Conservation (phyloP, 2,888 invertebrate species). For the Erynnis tages region DNA sequence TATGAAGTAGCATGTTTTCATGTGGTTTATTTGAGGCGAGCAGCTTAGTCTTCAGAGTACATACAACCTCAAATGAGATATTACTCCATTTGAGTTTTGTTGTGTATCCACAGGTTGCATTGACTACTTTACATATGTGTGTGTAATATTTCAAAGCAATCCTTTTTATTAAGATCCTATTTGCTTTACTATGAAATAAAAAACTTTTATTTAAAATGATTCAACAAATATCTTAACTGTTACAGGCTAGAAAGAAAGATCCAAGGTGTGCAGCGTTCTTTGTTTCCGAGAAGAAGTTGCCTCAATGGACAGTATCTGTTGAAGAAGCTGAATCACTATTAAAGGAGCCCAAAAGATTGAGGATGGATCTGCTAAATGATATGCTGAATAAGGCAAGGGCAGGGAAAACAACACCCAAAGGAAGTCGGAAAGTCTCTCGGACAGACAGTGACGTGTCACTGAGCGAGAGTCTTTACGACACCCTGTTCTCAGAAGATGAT, state of each 20-base stretch:
- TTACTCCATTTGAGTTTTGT: too few species aligned
- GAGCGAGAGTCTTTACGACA: conserved; percentile 74
- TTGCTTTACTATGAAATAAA: too few species aligned
- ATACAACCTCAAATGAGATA: too few species aligned
- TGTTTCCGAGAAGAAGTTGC: conserved; percentile 75
- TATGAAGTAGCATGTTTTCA: too few species aligned
- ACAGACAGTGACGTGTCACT: conserved; percentile 71
- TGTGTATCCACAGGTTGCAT: too few species aligned
- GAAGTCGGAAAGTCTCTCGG: conserved; percentile 57
- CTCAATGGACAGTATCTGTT: conserved; percentile 87
- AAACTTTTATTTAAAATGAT: too few species aligned
- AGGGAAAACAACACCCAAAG: conserved; percentile 47
- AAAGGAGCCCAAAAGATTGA: conserved; percentile 76
- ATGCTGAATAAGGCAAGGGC: conserved; percentile 52
- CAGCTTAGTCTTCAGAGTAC: too few species aligned
- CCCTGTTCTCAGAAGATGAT: conserved; percentile 69
- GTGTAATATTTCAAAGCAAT: too few species aligned
- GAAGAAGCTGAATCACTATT: conserved; percentile 87
- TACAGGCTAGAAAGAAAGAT: conserved; percentile 78
- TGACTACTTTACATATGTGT: too few species aligned
- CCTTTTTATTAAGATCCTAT: too few species aligned
- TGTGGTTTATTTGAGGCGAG: too few species aligned
- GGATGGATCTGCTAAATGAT: conserved; percentile 76
- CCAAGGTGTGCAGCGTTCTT: conserved; percentile 76
- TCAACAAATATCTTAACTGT: too few species aligned